Evolutionary conservation across 2,797 vertebrate genomes (phyloP).

Genomic region (Intellagama lesueurii): DNA sequence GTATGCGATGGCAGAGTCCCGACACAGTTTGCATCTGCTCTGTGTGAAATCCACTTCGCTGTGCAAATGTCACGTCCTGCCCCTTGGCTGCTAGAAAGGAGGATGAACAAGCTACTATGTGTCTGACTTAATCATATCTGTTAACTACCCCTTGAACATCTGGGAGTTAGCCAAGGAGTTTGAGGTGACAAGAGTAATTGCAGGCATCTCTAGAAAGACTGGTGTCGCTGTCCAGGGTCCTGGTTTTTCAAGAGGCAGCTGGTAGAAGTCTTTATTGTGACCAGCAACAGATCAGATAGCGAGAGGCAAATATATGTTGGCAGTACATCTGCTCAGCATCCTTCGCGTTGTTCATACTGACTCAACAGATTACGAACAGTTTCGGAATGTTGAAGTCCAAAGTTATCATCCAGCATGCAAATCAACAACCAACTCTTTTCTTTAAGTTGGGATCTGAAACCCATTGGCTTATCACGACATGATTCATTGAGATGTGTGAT

Average conservation of each 20-base stretch:
- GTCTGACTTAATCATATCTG: background rate
- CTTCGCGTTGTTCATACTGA: background rate
- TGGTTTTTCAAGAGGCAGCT: background rate
- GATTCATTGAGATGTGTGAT: background rate
- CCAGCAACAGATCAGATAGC: no score
- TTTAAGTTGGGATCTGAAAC: background rate
- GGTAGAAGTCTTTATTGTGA: no score
- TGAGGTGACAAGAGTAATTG: background rate
- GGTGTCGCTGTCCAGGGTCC: constrained; percentile 67
- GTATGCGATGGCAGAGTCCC: no score
- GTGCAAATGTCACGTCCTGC: no score
- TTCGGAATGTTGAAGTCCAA: background rate
- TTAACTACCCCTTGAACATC: background rate
- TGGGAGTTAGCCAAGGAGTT: background rate
- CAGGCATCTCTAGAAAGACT: accelerated
- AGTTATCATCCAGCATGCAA: background rate
- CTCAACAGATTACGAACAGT: background rate
- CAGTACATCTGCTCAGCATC: background rate
- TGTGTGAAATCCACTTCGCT: no score
- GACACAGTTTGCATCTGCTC: no score
- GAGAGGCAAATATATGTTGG: accelerated
- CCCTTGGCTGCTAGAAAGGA: no score
- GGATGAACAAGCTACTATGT: background rate
- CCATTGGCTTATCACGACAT: background rate
- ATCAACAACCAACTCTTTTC: background rate